phyloP scores from a whole-genome alignment of 64 coral and sea anemone genomes.

The Astreopora myriophthalma region DNA sequence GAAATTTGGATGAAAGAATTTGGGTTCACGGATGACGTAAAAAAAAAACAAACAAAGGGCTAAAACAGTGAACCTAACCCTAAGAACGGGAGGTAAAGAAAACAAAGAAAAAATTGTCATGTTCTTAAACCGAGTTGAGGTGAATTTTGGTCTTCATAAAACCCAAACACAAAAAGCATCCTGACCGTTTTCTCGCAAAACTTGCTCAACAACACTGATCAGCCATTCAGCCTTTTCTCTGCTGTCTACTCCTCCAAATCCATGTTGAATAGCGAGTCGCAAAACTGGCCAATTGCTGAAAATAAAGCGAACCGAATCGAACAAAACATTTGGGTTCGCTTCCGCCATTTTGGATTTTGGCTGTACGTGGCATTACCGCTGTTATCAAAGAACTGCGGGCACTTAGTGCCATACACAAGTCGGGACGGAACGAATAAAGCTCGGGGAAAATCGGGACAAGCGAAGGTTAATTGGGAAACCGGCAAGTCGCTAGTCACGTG shows the following conservation, averaged over 20 bases:
- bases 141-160: not conserved
- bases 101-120: too few relatives aligned
- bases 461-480: too few relatives aligned
- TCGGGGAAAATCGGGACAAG: too few relatives aligned
- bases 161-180: not conserved
- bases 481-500: too few relatives aligned
- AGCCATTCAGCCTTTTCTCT: slow-evolving; percentile 60
- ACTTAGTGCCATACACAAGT: too few relatives aligned
- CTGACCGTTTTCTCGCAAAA: slow-evolving; percentile 52
- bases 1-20: too few relatives aligned
- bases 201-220: slow-evolving; percentile 59
- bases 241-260: slow-evolving; percentile 56
- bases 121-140: too few relatives aligned
- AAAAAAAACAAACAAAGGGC: too few relatives aligned
- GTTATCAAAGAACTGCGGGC: not conserved
- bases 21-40: too few relatives aligned
- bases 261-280: slow-evolving; percentile 49
- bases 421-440: too few relatives aligned
- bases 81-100: too few relatives aligned
- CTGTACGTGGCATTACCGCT: slow-evolving; percentile 9
- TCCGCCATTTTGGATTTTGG: slow-evolving; percentile 67
- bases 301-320: slow-evolving; percentile 45
- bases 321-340: not conserved
- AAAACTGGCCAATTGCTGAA: slow-evolving; percentile 65
- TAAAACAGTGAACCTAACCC: too few relatives aligned